These are phyloP conservation scores for Octodonta nipae DNA, from an alignment of 2,888 invertebrate species.

Conservation along the genomic window DNA sequence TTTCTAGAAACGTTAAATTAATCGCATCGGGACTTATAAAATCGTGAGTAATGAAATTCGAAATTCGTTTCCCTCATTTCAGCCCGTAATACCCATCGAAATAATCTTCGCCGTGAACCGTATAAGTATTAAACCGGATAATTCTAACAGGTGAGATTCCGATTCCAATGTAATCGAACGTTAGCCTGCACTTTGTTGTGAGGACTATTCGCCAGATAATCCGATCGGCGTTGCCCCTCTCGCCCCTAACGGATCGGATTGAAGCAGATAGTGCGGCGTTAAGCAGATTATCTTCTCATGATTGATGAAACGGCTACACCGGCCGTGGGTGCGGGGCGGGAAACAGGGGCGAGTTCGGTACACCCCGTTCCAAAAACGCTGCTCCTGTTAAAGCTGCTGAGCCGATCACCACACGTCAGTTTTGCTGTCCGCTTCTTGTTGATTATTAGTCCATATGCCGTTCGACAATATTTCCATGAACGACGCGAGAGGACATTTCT, in stretches of 20 bases:
- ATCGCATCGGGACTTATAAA: too few relatives aligned
- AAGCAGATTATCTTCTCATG: slow-evolving; percentile 52
- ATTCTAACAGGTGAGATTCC: neutral
- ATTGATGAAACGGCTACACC: slow-evolving; percentile 42
- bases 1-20: too few relatives aligned
- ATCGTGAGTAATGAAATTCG: too few relatives aligned
- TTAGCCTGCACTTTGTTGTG: slow-evolving; percentile 2
- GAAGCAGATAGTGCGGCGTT: slow-evolving; percentile 40
- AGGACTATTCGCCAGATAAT: slow-evolving; percentile 10
- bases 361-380: slow-evolving; percentile 30
- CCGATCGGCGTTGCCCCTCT: slow-evolving; percentile 11
- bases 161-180: slow-evolving; percentile 3
- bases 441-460: slow-evolving; percentile 23
- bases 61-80: too few relatives aligned
- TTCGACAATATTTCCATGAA: too few relatives aligned
- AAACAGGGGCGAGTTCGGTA: neutral
- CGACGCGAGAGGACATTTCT: too few relatives aligned
- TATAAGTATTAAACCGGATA: neutral
- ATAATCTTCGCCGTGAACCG: too few relatives aligned
- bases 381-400: too few relatives aligned
- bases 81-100: too few relatives aligned
- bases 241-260: slow-evolving; percentile 25
- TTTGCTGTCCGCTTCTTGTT: too few relatives aligned
- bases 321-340: slow-evolving; percentile 21
- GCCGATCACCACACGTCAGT: too few relatives aligned